Evolutionary conservation across 2,797 vertebrate species (phyloP).

Genomic region (Ataeniobius toweri): DNA sequence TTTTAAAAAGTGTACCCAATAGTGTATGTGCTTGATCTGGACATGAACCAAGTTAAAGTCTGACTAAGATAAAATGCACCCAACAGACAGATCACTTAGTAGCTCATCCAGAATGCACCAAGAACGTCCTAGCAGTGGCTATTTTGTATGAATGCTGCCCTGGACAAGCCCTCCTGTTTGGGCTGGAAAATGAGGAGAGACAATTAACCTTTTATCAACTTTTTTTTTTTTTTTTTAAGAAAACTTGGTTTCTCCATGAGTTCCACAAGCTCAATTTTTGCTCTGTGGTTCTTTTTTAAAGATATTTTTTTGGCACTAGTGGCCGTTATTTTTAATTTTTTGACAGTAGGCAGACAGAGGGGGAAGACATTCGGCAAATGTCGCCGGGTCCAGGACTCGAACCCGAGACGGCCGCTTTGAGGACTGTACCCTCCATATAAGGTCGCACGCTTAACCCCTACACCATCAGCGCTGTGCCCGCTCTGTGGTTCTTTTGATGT

Average conservation of each 20-base stretch:
- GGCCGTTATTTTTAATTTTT: too few relatives aligned
- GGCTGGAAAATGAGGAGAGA: neutral
- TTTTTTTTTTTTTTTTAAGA: too few relatives aligned
- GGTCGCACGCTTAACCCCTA: too few relatives aligned
- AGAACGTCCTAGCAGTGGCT: neutral
- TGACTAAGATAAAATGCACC: constrained; percentile 15
- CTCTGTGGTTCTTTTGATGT: neutral
- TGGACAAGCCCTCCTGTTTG: neutral
- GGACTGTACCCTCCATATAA: too few relatives aligned
- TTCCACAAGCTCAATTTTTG: neutral
- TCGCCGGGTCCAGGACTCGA: too few relatives aligned
- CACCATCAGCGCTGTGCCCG: neutral
- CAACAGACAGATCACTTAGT: neutral
- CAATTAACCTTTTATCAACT: neutral
- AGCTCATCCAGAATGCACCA: constrained; percentile 42
- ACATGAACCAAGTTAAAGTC: constrained; percentile 1
- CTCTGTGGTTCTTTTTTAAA: neutral
- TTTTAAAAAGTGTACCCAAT: neutral
- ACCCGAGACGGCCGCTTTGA: too few relatives aligned
- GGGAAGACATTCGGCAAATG: too few relatives aligned
- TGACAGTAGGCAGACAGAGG: too few relatives aligned
- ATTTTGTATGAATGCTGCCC: too few relatives aligned
- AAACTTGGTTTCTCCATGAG: neutral
- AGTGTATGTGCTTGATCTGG: neutral
- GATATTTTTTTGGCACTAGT: too few relatives aligned